phyloP scores from a whole-genome alignment of 2,113 vertebrate genomes.

The Menidia beryllina region DNA sequence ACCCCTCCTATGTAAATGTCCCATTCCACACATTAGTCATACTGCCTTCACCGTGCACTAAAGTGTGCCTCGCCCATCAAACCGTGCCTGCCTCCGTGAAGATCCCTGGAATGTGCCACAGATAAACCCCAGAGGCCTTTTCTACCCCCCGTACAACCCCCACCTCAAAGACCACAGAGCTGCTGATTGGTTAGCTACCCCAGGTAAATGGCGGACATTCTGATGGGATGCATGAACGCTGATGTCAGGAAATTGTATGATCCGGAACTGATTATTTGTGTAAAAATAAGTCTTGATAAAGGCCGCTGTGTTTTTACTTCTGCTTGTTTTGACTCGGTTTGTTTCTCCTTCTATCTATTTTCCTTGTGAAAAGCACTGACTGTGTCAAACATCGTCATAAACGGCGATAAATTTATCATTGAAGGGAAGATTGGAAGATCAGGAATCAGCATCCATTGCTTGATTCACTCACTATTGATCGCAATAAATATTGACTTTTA shows the following conservation, averaged over 20 bases:
- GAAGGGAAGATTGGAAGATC: conserved; percentile 30
- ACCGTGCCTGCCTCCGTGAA: conserved; percentile 73
- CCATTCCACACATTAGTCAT: conserved; percentile 82
- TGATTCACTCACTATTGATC: conserved; percentile 32
- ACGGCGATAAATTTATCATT: conserved; percentile 22
- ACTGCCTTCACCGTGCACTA: conserved; percentile 76
- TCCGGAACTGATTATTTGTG: conserved; percentile 50
- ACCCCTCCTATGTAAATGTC: conserved; percentile 82
- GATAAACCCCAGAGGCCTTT: conserved; percentile 78
- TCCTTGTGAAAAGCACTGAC: not conserved
- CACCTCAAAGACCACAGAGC: conserved; percentile 60
- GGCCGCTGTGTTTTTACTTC: conserved; percentile 18
- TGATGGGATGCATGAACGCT: conserved; percentile 67
- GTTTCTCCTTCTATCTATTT: conserved; percentile 6
- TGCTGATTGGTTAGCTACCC: conserved; percentile 71
- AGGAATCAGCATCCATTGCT: conserved; percentile 30
- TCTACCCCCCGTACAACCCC: conserved; percentile 54
- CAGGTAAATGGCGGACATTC: conserved; percentile 71
- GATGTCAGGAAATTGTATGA: conserved; percentile 66
- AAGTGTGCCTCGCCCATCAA: conserved; percentile 78
- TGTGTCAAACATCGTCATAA: conserved; percentile 16
- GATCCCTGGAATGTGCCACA: conserved; percentile 75
- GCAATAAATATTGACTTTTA: conserved; percentile 45
- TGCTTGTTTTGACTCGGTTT: not conserved
- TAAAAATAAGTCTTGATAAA: conserved; percentile 26